Conservation (phyloP, 2,797 vertebrate species). For the Pelobates cultripes region DNA sequence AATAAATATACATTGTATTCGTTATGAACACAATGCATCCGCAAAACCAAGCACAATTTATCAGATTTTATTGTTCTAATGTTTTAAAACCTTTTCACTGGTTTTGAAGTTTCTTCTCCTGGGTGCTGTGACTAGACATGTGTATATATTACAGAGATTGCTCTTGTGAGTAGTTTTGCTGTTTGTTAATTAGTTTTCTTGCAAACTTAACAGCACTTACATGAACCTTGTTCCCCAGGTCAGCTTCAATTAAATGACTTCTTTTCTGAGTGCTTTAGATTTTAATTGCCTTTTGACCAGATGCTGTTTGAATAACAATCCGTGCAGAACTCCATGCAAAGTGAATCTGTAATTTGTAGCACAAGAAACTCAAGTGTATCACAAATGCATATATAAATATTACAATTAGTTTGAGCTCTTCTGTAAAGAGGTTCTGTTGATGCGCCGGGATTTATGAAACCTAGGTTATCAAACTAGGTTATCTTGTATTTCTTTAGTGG, state of each 20-base stretch:
- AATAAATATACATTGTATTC: background rate
- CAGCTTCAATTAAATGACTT: background rate
- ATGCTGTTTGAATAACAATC: background rate
- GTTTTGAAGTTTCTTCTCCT: background rate
- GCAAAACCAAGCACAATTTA: background rate
- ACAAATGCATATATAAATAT: too few relatives aligned
- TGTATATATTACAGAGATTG: background rate
- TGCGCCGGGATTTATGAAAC: too few relatives aligned
- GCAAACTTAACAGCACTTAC: background rate
- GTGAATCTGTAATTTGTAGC: too few relatives aligned
- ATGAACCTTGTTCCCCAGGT: background rate
- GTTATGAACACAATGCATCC: background rate
- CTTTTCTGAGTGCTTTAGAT: constrained; percentile 10
- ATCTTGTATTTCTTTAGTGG: too few relatives aligned
- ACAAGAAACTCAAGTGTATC: too few relatives aligned
- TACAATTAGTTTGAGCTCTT: too few relatives aligned
- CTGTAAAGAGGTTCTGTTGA: too few relatives aligned
- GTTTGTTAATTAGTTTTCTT: background rate
- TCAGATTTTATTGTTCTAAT: background rate
- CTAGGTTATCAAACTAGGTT: too few relatives aligned
- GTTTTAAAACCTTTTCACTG: background rate
- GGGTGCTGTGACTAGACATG: background rate
- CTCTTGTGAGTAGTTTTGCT: background rate
- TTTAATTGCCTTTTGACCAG: constrained; percentile 1
- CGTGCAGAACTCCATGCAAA: too few relatives aligned